Conservation (phyloP, 2,888 invertebrate genomes). For the Dasysyrphus tricinctus region DNA sequence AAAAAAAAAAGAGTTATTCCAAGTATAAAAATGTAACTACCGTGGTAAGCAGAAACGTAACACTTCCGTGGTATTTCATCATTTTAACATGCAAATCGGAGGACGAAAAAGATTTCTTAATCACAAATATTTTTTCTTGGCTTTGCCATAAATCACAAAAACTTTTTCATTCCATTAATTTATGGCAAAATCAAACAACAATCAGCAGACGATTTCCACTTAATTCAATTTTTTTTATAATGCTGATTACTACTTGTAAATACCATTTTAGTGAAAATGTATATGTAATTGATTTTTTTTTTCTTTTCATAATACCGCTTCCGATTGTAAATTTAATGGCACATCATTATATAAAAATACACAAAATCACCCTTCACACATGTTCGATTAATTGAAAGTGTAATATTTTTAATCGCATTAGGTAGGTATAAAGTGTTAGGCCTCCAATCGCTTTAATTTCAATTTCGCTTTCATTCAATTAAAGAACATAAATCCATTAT, state of each 20-base stretch:
- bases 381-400: not conserved
- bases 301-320: not conserved
- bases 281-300: not conserved
- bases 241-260: not conserved
- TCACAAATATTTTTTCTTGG: not conserved
- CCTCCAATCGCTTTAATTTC: not conserved
- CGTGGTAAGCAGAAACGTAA: too few relatives aligned
- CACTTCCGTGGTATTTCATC: too few relatives aligned
- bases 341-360: not conserved
- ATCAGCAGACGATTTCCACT: not conserved
- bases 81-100: too few relatives aligned
- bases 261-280: not conserved
- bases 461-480: not conserved
- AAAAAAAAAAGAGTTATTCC: too few relatives aligned
- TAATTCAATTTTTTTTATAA: not conserved
- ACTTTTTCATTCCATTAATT: not conserved
- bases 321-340: not conserved
- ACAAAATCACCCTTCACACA: conserved; percentile 16
- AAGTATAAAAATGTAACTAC: too few relatives aligned
- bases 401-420: conserved; percentile 2
- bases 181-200: not conserved
- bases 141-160: not conserved
- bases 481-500: not conserved
- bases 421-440: not conserved
- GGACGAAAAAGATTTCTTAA: too few relatives aligned